A percentile compares a stretch with the other conserved stretches of the same genome.
Evolutionary conservation across 2,888 invertebrate genomes (phyloP).

Genomic region (Podotricha telesiphe): DNA sequence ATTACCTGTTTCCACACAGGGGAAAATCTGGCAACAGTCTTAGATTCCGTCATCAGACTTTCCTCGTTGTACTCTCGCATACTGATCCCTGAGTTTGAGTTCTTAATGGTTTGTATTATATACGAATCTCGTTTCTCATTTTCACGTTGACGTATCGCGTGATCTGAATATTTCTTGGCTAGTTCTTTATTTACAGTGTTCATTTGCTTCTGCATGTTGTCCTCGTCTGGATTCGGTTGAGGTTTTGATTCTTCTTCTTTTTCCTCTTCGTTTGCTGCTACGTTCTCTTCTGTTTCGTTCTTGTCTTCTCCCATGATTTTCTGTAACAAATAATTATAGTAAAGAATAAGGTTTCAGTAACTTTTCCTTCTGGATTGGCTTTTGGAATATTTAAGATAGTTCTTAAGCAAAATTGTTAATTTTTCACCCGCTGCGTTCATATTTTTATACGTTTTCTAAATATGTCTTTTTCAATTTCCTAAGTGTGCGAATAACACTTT

Average conservation of each 20-base stretch:
- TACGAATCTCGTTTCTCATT: conserved; percentile 48
- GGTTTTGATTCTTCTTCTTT: conserved; percentile 29
- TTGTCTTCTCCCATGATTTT: conserved; percentile 49
- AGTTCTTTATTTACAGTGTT: conserved; percentile 40
- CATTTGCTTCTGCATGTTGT: conserved; percentile 43
- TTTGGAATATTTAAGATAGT: too few relatives aligned
- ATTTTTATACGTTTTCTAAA: too few relatives aligned
- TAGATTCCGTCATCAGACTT: conserved; percentile 61
- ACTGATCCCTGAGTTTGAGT: conserved; percentile 57
- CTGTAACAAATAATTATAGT: conserved; percentile 41
- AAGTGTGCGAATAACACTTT: too few relatives aligned
- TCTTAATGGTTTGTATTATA: conserved; percentile 62
- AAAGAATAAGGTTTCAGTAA: too few relatives aligned
- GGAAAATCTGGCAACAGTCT: conserved; percentile 70
- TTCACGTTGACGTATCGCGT: conserved; percentile 41
- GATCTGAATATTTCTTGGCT: conserved; percentile 41
- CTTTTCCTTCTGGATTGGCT: too few relatives aligned
- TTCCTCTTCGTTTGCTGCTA: conserved; percentile 43
- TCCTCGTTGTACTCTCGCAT: conserved; percentile 57
- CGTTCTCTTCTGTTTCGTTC: conserved; percentile 44
- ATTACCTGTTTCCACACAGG: conserved; percentile 78
- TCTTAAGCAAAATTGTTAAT: too few relatives aligned
- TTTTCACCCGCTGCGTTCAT: too few relatives aligned
- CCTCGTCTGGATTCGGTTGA: conserved; percentile 39
- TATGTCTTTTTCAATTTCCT: too few relatives aligned